These are phyloP conservation scores for Apteryx owenii DNA, from an alignment of 2,113 vertebrate genomes.

Conservation along the genomic window DNA sequence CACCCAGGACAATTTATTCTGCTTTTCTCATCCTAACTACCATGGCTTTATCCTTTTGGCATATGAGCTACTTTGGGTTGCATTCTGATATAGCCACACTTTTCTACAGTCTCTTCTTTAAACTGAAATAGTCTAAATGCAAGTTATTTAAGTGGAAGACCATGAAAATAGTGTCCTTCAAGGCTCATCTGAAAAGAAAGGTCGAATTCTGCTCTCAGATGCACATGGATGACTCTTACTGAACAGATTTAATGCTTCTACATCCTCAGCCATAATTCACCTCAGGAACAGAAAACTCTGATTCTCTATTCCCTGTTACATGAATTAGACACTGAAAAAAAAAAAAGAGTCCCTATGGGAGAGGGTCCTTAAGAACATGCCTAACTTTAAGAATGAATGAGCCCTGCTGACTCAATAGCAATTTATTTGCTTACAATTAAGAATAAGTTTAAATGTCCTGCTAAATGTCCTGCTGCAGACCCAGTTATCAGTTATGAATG, in stretches of 20 bases:
- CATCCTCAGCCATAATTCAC: background rate
- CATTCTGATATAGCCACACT: background rate
- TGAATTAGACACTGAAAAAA: background rate
- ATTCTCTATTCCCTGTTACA: background rate
- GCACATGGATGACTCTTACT: background rate
- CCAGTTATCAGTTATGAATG: background rate
- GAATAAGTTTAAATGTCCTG: background rate
- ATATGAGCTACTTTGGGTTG: background rate
- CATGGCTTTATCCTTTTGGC: background rate
- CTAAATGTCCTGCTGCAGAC: background rate
- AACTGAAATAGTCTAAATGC: background rate
- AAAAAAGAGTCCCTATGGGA: background rate
- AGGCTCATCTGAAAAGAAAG: conserved; percentile 6
- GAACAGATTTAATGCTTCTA: background rate
- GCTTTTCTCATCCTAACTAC: background rate
- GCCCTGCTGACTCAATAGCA: background rate
- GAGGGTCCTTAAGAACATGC: background rate
- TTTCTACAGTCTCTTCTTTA: background rate
- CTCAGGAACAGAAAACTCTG: background rate
- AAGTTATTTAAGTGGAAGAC: background rate
- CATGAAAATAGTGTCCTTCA: background rate
- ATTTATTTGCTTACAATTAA: background rate
- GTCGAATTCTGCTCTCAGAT: conserved; percentile 16
- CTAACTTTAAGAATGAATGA: background rate
- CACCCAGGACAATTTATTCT: background rate